Conservation (phyloP, 2,888 invertebrate species). For the Mongoloraphidia duomilia region DNA sequence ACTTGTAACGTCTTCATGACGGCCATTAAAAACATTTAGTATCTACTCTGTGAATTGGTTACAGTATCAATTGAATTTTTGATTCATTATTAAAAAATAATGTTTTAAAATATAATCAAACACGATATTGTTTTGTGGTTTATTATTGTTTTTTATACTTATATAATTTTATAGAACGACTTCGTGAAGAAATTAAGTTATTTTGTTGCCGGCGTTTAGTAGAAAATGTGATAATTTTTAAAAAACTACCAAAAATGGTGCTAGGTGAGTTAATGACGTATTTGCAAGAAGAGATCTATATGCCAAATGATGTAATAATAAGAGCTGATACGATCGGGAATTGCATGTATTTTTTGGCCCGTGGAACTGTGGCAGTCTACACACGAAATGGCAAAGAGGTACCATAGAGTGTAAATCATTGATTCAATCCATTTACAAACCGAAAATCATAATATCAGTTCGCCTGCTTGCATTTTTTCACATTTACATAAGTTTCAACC, state of each 20-base stretch:
- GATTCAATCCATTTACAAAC: too few species aligned
- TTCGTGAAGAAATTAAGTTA: slow-evolving; percentile 4
- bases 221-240: slow-evolving; percentile 38
- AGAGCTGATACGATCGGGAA: slow-evolving; percentile 41
- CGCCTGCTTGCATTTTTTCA: too few species aligned
- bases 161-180: background rate
- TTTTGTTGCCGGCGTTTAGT: slow-evolving; percentile 19
- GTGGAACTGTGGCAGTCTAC: slow-evolving; percentile 44
- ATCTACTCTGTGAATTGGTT: too few species aligned
- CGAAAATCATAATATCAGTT: too few species aligned
- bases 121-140: too few species aligned
- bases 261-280: slow-evolving; percentile 38
- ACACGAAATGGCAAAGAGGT: slow-evolving; percentile 48
- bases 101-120: too few species aligned
- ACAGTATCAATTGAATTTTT: too few species aligned
- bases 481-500: too few species aligned
- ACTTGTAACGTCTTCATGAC: too few species aligned
- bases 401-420: slow-evolving; percentile 9
- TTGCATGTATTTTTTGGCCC: slow-evolving; percentile 48
- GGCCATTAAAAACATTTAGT: too few species aligned
- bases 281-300: slow-evolving; percentile 40
- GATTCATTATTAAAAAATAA: too few species aligned
- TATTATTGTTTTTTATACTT: too few species aligned
- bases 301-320: slow-evolving; percentile 44
- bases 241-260: slow-evolving; percentile 31